Percentiles rank a stretch among this genome's conserved stretches.
phyloP scores from a whole-genome alignment of 2,888 invertebrate genomes.

The Buathra laborator region DNA sequence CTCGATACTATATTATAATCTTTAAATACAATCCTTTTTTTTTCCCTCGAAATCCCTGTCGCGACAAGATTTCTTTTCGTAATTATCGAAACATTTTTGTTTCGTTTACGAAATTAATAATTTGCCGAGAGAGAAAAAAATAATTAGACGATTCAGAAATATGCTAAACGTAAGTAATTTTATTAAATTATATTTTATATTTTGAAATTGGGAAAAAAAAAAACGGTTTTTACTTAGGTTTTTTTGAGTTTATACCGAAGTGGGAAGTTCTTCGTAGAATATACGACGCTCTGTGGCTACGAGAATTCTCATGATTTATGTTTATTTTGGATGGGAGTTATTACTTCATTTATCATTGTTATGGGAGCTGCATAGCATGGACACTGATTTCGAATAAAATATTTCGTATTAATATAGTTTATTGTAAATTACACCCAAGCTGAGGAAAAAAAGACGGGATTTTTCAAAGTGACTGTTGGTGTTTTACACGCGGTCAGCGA shows the following conservation, averaged over 20 bases:
- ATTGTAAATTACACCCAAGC: background rate
- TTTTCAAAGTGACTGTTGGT: background rate
- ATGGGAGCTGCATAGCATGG: background rate
- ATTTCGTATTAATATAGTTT: background rate
- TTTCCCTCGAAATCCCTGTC: background rate
- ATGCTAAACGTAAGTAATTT: too few relatives aligned
- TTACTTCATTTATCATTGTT: background rate
- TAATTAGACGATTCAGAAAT: too few relatives aligned
- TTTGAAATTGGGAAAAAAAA: background rate
- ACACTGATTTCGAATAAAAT: background rate
- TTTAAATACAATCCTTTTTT: constrained; percentile 1
- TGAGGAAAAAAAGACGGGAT: background rate
- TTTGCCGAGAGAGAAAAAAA: background rate
- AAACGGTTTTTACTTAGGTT: background rate
- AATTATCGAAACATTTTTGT: background rate
- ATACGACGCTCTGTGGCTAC: constrained; percentile 24
- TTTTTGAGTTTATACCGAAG: background rate
- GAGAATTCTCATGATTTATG: constrained; percentile 7
- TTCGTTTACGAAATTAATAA: background rate
- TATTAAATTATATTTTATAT: too few relatives aligned
- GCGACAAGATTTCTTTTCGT: background rate
- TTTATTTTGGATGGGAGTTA: background rate
- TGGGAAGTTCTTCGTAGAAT: constrained; percentile 11
- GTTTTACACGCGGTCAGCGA: background rate
- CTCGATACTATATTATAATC: background rate